Conservation (phyloP, 2,888 invertebrate genomes). For the Diaprepes abbreviatus region DNA sequence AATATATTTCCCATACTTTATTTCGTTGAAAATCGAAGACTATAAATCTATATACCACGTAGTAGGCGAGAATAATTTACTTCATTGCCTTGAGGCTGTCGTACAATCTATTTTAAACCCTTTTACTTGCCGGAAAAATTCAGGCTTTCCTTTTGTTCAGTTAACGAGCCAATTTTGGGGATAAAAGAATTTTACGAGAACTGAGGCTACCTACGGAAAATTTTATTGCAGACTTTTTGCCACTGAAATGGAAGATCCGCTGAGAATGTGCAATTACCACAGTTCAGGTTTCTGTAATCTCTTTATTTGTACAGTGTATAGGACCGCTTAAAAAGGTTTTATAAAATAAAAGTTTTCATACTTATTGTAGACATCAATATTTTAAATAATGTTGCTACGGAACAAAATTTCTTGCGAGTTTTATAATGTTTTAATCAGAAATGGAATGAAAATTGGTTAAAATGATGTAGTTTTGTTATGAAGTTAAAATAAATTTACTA, state of each 20-base stretch:
- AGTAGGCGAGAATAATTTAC: conserved; percentile 23
- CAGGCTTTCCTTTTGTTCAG: conserved; percentile 1
- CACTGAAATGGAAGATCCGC: neutral
- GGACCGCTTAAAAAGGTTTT: too few species aligned
- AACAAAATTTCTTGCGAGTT: too few species aligned
- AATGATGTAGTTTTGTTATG: too few species aligned
- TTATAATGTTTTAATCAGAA: too few species aligned
- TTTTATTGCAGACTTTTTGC: conserved; percentile 3
- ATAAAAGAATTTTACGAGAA: conserved; percentile 12
- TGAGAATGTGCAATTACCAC: neutral
- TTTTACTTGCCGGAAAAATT: conserved; percentile 17
- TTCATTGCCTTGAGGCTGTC: conserved; percentile 27
- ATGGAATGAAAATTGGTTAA: too few species aligned
- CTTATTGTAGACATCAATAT: too few species aligned
- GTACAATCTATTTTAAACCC: conserved; percentile 25
- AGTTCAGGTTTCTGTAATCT: conserved; percentile 7
- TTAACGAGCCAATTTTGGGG: conserved; percentile 22
- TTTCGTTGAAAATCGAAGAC: neutral
- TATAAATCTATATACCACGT: conserved; percentile 34
- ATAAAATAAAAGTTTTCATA: too few species aligned
- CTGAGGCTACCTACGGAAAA: neutral
- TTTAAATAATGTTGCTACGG: too few species aligned
- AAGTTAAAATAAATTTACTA: too few species aligned
- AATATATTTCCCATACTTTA: conserved; percentile 18
- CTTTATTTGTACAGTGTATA: too few species aligned